These are phyloP conservation scores for Chaenogobius annularis DNA, from an alignment of 2,113 vertebrate species.

Conservation along the genomic window DNA sequence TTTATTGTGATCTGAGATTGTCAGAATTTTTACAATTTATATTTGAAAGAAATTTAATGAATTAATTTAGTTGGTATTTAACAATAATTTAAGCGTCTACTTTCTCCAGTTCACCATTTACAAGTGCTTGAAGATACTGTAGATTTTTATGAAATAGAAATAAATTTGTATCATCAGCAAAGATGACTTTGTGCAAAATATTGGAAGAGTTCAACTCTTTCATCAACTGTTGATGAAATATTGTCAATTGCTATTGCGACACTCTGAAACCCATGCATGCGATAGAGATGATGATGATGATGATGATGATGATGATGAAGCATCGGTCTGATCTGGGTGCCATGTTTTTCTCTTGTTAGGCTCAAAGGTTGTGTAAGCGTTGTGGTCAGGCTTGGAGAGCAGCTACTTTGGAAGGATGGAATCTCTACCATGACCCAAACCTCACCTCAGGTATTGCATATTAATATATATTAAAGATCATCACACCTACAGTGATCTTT, in stretches of 20 bases:
- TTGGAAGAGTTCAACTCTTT: too few relatives aligned
- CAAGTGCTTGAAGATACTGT: too few relatives aligned
- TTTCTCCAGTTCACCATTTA: too few relatives aligned
- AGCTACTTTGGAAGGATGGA: constrained; percentile 97
- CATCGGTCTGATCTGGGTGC: neutral
- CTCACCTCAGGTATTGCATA: constrained; percentile 80
- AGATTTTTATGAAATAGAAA: too few relatives aligned
- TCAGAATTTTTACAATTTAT: too few relatives aligned
- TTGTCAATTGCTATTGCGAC: neutral
- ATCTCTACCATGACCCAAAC: constrained; percentile 95
- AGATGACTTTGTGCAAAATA: too few relatives aligned
- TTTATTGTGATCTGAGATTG: too few relatives aligned
- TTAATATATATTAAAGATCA: neutral
- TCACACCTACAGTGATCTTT: neutral
- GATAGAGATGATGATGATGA: neutral
- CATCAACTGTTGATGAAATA: neutral
- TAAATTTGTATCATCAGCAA: too few relatives aligned
- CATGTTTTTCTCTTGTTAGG: constrained; percentile 71
- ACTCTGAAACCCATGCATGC: too few relatives aligned
- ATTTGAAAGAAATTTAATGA: too few relatives aligned
- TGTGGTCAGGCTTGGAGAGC: constrained; percentile 98
- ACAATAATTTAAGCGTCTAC: too few relatives aligned
- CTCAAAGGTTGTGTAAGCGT: constrained; percentile 92
- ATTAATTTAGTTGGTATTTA: too few relatives aligned
- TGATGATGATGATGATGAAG: neutral